Evolutionary conservation across 2,888 invertebrate genomes (phyloP), one percentile per base, ranked within the genome.

Genomic region (Netelia melanura): DNA sequence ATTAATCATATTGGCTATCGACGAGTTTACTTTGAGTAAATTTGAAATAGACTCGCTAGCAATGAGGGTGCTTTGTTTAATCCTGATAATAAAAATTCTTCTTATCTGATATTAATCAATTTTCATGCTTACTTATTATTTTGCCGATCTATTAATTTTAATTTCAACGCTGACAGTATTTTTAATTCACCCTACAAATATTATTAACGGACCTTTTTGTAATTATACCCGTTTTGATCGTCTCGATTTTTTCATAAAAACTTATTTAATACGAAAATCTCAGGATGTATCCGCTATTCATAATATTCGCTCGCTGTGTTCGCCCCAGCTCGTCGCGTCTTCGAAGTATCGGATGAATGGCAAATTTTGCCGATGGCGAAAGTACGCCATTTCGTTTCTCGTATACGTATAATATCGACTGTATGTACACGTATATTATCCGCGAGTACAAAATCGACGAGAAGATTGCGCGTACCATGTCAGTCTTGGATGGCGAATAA

Each of bases 401-500:
- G 21, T 56, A 23, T 21, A 61, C 23, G 17, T 11, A 38, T 30
- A 77, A 44, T 56, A 67, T 21, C 11, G 11, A 25, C 1, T 48
- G 8, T 78, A 14, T 44, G 17, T 61, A 14, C 17, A 25, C 25
- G 23, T 38, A 65, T 21, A 61, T 67, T 67, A 76, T 75, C 62
- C 54, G 44, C 30, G 64, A 67, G 67, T 76, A 56, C 64, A 64
- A 71, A 52, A 61, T 77, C 77, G 77, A 72, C 67, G 64, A 65
- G 71, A 61, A 72, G 52, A 72, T 77, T 61, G 68, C 38, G 68
- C 25, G 67, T 54, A 71, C 17, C 62, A 62, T 71, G 70, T 77
- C 71, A 67, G 61, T 77, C 77, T 77, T 65, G 52, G 1, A 61
- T 78, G 3, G 61, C 68, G 61, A 67, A 78, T 72, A 62, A 78